A percentile compares a stretch with the other conserved stretches of the same genome.
phyloP scores from a whole-genome alignment of 2,113 vertebrate genomes.

The chimpanzee (Pan troglodytes) region NHGRI_mPanTro3-v2.1_pri NC_072412.2:18898501-18899000 shows the following conservation, averaged over 20 bases:
- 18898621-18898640: neutral
- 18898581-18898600: neutral
- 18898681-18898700: neutral
- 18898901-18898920: neutral
- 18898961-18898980: neutral
- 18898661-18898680: neutral
- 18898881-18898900: neutral
- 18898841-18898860: neutral
- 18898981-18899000: neutral
- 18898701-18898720: neutral
- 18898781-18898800: neutral
- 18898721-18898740: neutral
- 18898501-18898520: neutral
- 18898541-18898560: neutral
- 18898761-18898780: neutral
- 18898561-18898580: no score
- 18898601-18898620: neutral
- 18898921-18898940: neutral
- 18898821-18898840: neutral
- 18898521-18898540: neutral
- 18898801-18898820: neutral
- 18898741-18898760: neutral
- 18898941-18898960: neutral
- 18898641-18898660: neutral
- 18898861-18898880: neutral